Base-by-base conservation (phyloP, 1,140 invertebrate genomes). In the Drosophila dunni region DNA sequence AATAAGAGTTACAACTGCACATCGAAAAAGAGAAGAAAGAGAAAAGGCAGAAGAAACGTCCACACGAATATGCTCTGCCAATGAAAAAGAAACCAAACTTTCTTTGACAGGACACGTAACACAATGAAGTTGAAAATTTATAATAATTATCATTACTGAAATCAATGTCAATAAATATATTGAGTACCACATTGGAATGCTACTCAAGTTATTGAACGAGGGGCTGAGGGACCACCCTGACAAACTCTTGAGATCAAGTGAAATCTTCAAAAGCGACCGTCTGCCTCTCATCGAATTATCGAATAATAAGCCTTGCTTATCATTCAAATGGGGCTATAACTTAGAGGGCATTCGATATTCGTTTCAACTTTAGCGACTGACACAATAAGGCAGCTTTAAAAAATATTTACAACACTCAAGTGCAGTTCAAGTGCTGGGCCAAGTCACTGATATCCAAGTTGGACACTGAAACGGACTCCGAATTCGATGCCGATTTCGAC, bases 361-460 rank as follows among this genome's bases (percentile, higher is more conserved):
- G 83, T 76, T 57, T 89, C 69, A 88, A 83, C 72, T 83, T 69
- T 68, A 56, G 64, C 70, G 69, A 48, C 66, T 67, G 65, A 48
- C 54, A 51, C 81, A 67, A 72, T 69, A 74, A 70, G 62, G 81
- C 80, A 83, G 81, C 73, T 73, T 88, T 84, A 72, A 89, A 89
- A 89, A 88, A 88, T 89, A 88, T 88, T 88, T 88, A 89, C 84
- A 89, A 66, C 84, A 80, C 84, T 89, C 81, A 81, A 89, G 84
- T 89, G 63, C 84, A 89, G 73, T 78, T 89, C 84, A 89, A 89
- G 84, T 89, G 84, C 83, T 88, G 83, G 83, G 72, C 83, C 81
- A 82, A 81, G 79, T 54, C 81, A 81, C 24, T 63, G 81, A 81
- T 81, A 81, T 81, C 68, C 78, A 65, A 50, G 38, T 48, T 29